phyloP scores from a whole-genome alignment of 1,140 invertebrate genomes.

The Lepidurus packardi region DNA sequence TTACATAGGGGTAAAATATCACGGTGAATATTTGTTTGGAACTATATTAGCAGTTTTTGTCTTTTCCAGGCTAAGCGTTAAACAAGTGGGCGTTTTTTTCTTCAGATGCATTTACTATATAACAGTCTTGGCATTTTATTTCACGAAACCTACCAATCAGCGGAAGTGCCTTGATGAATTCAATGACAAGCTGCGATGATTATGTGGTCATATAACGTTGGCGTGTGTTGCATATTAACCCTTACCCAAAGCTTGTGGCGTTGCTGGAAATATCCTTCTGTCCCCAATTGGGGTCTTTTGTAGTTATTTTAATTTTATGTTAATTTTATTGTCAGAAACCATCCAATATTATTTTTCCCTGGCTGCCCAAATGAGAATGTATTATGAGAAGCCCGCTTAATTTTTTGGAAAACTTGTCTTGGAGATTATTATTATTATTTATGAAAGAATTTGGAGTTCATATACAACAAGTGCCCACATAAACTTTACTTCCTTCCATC shows the following conservation, averaged over 20 bases:
- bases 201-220: slow-evolving; percentile 17
- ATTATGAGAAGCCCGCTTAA: background rate
- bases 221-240: slow-evolving; percentile 16
- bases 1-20: slow-evolving; percentile 5
- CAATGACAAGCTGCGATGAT: slow-evolving; percentile 6
- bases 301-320: background rate
- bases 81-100: slow-evolving; percentile 19
- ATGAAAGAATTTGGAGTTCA: background rate
- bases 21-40: background rate
- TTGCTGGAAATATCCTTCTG: slow-evolving; percentile 5
- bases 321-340: background rate
- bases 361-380: background rate
- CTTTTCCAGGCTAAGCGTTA: background rate
- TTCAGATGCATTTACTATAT: background rate
- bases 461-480: slow-evolving; percentile 8
- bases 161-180: background rate
- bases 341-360: background rate
- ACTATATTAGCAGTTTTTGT: background rate
- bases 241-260: background rate
- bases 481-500: background rate
- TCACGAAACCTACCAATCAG: background rate
- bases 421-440: background rate
- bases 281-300: background rate
- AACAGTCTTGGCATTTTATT: background rate
- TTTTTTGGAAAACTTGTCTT: background rate